Percentiles rank a stretch among this genome's conserved stretches.
Evolutionary conservation across 2,797 vertebrate genomes (phyloP).

Genomic region (Gambusia yucatana): DNA sequence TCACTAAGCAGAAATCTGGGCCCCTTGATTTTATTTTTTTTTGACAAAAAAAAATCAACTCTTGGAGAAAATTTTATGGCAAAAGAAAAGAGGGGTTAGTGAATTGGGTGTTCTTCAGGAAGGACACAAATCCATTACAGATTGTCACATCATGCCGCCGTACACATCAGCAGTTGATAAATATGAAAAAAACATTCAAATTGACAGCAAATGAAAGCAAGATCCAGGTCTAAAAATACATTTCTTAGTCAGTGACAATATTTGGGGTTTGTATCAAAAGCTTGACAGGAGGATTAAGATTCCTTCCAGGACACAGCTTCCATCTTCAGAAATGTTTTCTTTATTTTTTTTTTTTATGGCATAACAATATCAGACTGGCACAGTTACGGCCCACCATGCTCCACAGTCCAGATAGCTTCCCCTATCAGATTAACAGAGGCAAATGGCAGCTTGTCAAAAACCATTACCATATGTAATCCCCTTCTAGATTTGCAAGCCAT

Average conservation of each 20-base stretch:
- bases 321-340: constrained; percentile 64
- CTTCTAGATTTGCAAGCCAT: constrained; percentile 69
- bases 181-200: constrained; percentile 37
- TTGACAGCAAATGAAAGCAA: constrained; percentile 53
- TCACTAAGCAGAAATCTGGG: neutral
- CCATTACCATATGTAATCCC: constrained; percentile 78
- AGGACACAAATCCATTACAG: constrained; percentile 39
- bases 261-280: constrained; percentile 66
- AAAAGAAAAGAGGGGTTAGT: neutral
- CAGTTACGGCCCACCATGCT: constrained; percentile 64
- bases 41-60: neutral
- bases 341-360: constrained; percentile 44
- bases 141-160: constrained; percentile 12
- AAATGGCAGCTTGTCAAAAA: constrained; percentile 79
- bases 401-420: constrained; percentile 71
- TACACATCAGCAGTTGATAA: constrained; percentile 37
- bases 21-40: no score
- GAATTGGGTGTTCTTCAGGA: constrained; percentile 37
- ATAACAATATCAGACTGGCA: constrained; percentile 70
- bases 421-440: constrained; percentile 78
- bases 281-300: constrained; percentile 71
- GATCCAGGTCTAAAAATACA: constrained; percentile 59
- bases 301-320: constrained; percentile 70
- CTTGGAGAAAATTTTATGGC: neutral
- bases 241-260: constrained; percentile 58